These are phyloP conservation scores for Colletes latitarsis DNA, from an alignment of 1,140 invertebrate genomes.

Conservation along the genomic window DNA sequence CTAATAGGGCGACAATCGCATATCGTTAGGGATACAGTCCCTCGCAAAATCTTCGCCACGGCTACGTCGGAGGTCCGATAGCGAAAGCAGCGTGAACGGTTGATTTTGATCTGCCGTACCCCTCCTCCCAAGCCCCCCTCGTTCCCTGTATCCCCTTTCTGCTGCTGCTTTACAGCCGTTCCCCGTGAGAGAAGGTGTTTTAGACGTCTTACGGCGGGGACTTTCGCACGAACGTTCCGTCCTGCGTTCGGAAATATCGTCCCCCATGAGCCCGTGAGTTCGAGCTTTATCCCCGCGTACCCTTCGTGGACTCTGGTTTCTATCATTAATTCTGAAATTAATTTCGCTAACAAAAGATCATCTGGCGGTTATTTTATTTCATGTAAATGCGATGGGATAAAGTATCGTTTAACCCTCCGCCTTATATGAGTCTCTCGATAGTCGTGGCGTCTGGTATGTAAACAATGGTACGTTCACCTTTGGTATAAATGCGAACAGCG, in stretches of 20 bases:
- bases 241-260: not conserved
- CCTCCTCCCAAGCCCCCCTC: too few species aligned
- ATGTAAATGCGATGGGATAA: too few species aligned
- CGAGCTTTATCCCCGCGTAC: too few species aligned
- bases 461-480: too few species aligned
- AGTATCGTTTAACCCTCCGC: too few species aligned
- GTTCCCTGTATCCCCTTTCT: too few species aligned
- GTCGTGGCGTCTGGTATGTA: too few species aligned
- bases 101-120: slow-evolving; percentile 31
- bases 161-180: not conserved
- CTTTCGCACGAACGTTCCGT: not conserved
- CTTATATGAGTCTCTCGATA: too few species aligned
- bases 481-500: too few species aligned
- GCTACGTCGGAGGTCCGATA: slow-evolving; percentile 60
- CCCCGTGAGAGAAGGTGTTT: not conserved
- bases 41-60: slow-evolving; percentile 54
- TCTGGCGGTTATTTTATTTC: too few species aligned
- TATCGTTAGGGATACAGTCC: slow-evolving; percentile 75
- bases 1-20: slow-evolving; percentile 76
- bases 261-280: too few species aligned
- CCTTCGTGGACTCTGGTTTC: not conserved
- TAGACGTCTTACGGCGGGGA: not conserved
- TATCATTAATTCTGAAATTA: not conserved
- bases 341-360: not conserved
- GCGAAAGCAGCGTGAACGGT: slow-evolving; percentile 9